Conservation (phyloP, 2,888 invertebrate genomes). For the Cataglyphis altisquamis region DNA sequence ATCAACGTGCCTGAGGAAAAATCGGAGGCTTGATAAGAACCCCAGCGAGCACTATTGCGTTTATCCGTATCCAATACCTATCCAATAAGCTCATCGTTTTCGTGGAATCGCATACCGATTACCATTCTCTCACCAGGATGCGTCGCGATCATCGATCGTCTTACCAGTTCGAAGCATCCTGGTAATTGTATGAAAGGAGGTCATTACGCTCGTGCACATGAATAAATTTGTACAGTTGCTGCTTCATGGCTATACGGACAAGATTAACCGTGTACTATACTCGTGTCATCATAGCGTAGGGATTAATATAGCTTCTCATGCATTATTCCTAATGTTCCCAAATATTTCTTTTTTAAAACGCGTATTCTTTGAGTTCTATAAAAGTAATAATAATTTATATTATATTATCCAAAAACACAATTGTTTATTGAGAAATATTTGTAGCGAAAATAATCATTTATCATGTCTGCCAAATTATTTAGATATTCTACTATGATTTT, state of each 20-base stretch:
- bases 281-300: slow-evolving; percentile 17
- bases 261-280: slow-evolving; percentile 34
- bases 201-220: slow-evolving; percentile 50
- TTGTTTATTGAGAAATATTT: background rate
- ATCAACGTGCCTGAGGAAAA: background rate
- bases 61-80: slow-evolving; percentile 22
- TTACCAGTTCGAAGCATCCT: slow-evolving; percentile 19
- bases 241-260: slow-evolving; percentile 27
- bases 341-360: background rate
- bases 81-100: slow-evolving; percentile 28
- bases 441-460: background rate
- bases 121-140: slow-evolving; percentile 7
- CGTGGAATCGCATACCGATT: slow-evolving; percentile 36
- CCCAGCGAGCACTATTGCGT: slow-evolving; percentile 8
- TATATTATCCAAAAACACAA: background rate
- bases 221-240: slow-evolving; percentile 51
- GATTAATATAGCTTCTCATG: slow-evolving; percentile 19
- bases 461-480: background rate
- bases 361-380: background rate
- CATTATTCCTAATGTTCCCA: background rate
- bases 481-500: background rate
- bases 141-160: slow-evolving; percentile 47
- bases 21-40: slow-evolving; percentile 9
- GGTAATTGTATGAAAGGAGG: slow-evolving; percentile 26
- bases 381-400: background rate